phyloP scores from a whole-genome alignment of 1,140 invertebrate species.

The Acyrthosiphon pisum region DNA sequence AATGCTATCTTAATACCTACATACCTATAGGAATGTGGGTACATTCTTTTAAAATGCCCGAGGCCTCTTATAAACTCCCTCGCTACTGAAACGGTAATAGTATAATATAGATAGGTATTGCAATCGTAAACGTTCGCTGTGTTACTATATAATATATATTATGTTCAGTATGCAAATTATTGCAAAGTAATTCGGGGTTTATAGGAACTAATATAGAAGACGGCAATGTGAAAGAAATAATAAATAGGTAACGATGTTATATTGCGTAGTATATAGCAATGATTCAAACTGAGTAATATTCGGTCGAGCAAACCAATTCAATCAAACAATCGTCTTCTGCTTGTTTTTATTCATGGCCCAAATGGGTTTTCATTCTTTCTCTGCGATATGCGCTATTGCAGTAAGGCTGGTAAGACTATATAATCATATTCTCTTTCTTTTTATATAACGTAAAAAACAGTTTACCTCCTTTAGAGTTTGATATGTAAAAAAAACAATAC shows the following conservation, averaged over 20 bases:
- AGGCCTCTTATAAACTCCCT: neutral
- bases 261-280: neutral
- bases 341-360: neutral
- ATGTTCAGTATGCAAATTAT: neutral
- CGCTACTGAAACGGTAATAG: neutral
- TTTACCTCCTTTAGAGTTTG: neutral
- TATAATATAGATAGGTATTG: neutral
- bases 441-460: neutral
- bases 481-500: neutral
- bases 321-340: neutral
- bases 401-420: neutral
- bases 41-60: neutral
- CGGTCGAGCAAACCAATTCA: neutral
- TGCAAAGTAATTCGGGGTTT: neutral
- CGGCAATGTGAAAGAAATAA: neutral
- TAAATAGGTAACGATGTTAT: constrained; percentile 7
- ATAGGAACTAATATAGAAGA: neutral
- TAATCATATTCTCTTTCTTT: constrained; percentile 6
- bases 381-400: neutral
- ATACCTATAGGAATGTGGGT: neutral
- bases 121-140: neutral
- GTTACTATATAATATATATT: neutral
- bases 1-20: neutral
- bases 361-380: neutral
- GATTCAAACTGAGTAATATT: neutral